phyloP scores from a whole-genome alignment of 2,888 invertebrate genomes.

The Hololepta plana region DNA sequence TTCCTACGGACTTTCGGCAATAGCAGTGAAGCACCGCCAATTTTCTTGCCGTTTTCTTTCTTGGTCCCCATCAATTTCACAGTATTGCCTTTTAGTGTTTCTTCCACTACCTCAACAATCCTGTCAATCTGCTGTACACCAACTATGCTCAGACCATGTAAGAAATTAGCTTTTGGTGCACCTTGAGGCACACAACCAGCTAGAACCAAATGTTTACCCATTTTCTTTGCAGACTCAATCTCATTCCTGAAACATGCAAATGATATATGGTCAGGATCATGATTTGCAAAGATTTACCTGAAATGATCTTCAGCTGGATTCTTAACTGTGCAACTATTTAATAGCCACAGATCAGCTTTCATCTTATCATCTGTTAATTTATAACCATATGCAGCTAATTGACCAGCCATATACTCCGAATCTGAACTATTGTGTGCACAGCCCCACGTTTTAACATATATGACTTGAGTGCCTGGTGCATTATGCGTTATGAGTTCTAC shows the following conservation, averaged over 20 bases:
- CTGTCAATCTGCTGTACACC: conserved; percentile 97
- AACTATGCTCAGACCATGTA: conserved; percentile 77
- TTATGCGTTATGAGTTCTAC: conserved; percentile 15
- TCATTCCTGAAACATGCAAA: conserved; percentile 58
- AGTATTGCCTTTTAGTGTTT: conserved; percentile 72
- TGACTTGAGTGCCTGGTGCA: conserved; percentile 54
- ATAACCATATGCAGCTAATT: conserved; percentile 77
- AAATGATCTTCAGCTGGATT: conserved; percentile 94
- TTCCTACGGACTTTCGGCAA: conserved; percentile 92
- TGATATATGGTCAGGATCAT: too few relatives aligned
- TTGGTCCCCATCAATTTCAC: conserved; percentile 50
- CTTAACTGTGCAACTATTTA: conserved; percentile 97
- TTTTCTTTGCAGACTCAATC: conserved; percentile 52
- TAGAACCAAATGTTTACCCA: conserved; percentile 75
- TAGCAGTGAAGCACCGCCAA: conserved; percentile 71
- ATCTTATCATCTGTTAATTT: conserved; percentile 61
- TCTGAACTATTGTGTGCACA: conserved; percentile 97
- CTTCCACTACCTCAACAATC: conserved; percentile 94
- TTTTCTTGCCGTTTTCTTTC: conserved; percentile 56
- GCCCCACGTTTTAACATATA: conserved; percentile 91
- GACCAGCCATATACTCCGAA: conserved; percentile 97
- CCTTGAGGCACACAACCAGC: conserved; percentile 98
- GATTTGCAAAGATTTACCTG: conserved; percentile 30
- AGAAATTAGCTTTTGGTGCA: conserved; percentile 50
- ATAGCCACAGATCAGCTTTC: conserved; percentile 79